Evolutionary conservation across 2,888 invertebrate species (phyloP), one percentile per base, ranked within the genome.

Genomic region (Cabera pusaria): DNA sequence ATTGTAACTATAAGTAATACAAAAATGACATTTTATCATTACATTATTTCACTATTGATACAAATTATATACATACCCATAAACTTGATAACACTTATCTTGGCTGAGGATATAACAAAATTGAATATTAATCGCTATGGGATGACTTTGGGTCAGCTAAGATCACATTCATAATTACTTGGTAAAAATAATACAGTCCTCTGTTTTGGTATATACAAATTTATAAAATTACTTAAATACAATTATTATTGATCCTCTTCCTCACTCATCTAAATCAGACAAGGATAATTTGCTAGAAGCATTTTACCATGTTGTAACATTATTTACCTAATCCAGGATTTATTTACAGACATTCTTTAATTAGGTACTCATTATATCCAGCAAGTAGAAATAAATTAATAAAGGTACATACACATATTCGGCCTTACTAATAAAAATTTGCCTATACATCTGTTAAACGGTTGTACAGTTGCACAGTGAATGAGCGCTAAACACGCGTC

Each of bases 181-280:
- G 43, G 64, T 71, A 68, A 44, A 50, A 50, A 31, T 47, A 37
- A 43, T 42, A 47, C 39, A 44, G 42, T 42, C 35, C 39, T 46
- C 44, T 38, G 43, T 14, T 37, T 37, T 36, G 33, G 37, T 81
- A 81, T 83, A 65, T 82, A 84, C 82, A 84, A 76, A 73, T 79
- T 73, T 79, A 77, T 77, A 80, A 77, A 76, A 79, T 77, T 73
- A 75, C 64, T 59, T 69, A 62, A 54, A 53, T 48, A 53, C 46
- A 47, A 36, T 51, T 44, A 14, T 14, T 14, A 49, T 47, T 53
- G 41, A 59, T 53, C 59, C 56, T 63, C 62, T 42, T 37, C 21
- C 37, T 43, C 37, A 26, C 32, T 20, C 22, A 40, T 24, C 26
- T 37, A 22, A 35, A 36, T 28, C 33, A 29, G 45, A 38, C 31